Evolutionary conservation across 2,888 invertebrate species (phyloP).

Genomic region (Pomacea canaliculata): DNA sequence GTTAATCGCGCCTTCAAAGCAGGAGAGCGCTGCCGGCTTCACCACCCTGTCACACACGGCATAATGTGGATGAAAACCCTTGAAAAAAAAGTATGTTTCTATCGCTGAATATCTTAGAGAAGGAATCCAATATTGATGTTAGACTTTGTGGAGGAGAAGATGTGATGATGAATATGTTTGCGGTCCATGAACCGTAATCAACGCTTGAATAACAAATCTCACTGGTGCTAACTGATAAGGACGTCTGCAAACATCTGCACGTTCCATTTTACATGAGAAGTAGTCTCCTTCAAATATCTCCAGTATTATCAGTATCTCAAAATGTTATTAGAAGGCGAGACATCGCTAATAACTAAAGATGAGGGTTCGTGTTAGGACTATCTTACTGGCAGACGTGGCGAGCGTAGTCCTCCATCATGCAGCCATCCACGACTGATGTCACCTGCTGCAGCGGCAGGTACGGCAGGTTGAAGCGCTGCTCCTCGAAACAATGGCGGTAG

Average conservation of each 20-base stretch:
- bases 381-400: slow-evolving; percentile 32
- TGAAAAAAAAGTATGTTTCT: background rate
- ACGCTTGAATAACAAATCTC: too few species aligned
- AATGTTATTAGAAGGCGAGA: too few species aligned
- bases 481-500: slow-evolving; percentile 31
- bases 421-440: slow-evolving; percentile 6
- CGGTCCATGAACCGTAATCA: too few species aligned
- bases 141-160: too few species aligned
- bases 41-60: slow-evolving; percentile 17
- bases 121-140: too few species aligned
- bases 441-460: slow-evolving; percentile 4
- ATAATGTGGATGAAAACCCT: background rate
- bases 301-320: too few species aligned
- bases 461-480: slow-evolving; percentile 6
- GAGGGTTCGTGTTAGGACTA: background rate
- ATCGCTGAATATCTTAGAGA: background rate
- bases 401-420: slow-evolving; percentile 31
- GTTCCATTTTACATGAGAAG: too few species aligned
- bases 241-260: too few species aligned
- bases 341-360: too few species aligned
- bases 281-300: too few species aligned
- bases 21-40: slow-evolving; percentile 25
- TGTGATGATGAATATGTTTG: too few species aligned
- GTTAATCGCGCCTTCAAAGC: slow-evolving; percentile 11
- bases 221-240: too few species aligned